Evolutionary conservation across 2,113 vertebrate genomes (phyloP).

Genomic region (Platycercus adscitus): DNA sequence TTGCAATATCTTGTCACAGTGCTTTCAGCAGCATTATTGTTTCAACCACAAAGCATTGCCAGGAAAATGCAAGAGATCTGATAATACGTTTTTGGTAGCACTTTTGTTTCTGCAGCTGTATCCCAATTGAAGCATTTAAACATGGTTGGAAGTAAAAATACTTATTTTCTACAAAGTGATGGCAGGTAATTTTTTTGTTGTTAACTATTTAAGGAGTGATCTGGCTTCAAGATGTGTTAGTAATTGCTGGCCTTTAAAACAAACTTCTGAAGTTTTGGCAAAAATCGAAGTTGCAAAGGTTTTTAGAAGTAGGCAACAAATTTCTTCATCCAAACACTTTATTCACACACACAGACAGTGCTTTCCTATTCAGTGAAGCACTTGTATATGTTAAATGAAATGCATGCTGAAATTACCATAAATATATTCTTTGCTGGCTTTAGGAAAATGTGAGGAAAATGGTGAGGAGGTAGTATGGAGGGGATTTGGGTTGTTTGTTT

Average conservation of each 20-base stretch:
- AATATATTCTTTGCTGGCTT: background rate
- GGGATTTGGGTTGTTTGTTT: background rate
- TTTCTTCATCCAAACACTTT: background rate
- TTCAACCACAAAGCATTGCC: constrained; percentile 30
- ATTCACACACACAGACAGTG: background rate
- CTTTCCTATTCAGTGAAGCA: background rate
- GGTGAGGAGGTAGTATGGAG: background rate
- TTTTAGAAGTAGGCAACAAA: background rate
- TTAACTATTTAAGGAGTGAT: background rate
- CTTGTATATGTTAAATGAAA: background rate
- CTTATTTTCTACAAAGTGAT: background rate
- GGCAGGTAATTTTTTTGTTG: background rate
- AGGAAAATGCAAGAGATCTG: constrained; percentile 2
- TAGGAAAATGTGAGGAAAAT: background rate
- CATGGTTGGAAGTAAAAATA: background rate
- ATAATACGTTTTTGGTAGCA: background rate
- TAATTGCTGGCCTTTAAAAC: background rate
- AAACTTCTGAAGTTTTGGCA: background rate
- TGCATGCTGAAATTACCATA: background rate
- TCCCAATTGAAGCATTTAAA: background rate
- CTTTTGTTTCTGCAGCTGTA: constrained; percentile 33
- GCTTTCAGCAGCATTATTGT: constrained; percentile 21
- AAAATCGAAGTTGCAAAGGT: background rate
- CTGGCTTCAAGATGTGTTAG: background rate
- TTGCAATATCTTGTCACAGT: background rate